phyloP scores from a whole-genome alignment of 1,140 invertebrate species.

The Streblospio benedicti region DNA sequence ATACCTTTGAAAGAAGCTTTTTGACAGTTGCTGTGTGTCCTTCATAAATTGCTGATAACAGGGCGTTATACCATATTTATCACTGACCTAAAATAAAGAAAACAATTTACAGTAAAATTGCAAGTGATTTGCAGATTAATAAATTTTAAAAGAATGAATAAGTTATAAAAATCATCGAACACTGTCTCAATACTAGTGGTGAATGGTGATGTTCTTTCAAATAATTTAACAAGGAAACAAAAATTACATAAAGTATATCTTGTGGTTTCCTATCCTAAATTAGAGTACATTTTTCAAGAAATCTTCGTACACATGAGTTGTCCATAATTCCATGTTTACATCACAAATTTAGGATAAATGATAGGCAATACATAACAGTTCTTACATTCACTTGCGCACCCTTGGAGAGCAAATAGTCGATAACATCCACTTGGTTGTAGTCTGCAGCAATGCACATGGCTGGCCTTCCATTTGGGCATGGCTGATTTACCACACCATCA shows the following conservation, averaged over 20 bases:
- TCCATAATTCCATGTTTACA: no score
- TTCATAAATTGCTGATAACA: constrained; percentile 91
- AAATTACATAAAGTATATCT: background rate
- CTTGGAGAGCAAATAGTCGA: constrained; percentile 75
- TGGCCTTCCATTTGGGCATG: constrained; percentile 27
- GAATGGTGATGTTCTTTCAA: background rate
- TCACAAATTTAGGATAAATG: no score
- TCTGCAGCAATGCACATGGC: constrained; percentile 63
- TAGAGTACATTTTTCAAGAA: no score
- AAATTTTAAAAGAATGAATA: background rate
- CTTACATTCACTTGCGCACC: constrained; percentile 89
- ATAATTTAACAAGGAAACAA: background rate
- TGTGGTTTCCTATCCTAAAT: no score
- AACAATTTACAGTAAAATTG: constrained; percentile 17
- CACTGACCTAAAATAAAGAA: constrained; percentile 58
- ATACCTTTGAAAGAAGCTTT: constrained; percentile 73
- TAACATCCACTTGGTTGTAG: constrained; percentile 85
- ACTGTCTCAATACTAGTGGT: no score
- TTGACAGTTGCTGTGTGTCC: constrained; percentile 85
- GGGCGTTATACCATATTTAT: constrained; percentile 89
- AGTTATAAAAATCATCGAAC: no score
- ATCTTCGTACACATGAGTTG: no score
- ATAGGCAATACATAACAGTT: no score
- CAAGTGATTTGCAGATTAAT: background rate
- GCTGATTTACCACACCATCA: no score